phyloP scores from a whole-genome alignment of 2,797 vertebrate species.

The Crossoptilon crossoptilon region DNA sequence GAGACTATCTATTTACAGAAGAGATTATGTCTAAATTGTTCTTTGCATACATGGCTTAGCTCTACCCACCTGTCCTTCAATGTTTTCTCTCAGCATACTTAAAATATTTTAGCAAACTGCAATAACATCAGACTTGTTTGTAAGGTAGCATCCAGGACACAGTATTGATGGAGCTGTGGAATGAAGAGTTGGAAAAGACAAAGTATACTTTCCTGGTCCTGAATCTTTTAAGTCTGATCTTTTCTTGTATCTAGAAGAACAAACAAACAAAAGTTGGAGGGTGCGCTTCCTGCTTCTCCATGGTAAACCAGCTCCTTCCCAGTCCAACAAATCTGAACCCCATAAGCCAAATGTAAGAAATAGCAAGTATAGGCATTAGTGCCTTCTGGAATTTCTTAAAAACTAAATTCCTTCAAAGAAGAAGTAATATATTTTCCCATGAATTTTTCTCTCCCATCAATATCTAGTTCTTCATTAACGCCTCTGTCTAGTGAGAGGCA shows the following conservation, averaged over 20 bases:
- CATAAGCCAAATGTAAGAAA: background rate
- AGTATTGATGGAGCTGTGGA: background rate
- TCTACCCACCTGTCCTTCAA: background rate
- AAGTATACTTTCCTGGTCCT: background rate
- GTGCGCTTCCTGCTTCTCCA: background rate
- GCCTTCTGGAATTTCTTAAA: background rate
- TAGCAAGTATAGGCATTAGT: background rate
- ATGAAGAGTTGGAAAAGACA: background rate
- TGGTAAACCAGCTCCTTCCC: background rate
- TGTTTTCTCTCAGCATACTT: background rate
- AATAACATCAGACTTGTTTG: background rate
- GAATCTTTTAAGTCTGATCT: background rate
- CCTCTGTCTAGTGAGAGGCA: background rate
- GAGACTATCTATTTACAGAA: conserved; percentile 6
- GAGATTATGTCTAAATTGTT: background rate
- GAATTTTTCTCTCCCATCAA: background rate
- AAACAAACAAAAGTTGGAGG: background rate
- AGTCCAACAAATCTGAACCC: background rate
- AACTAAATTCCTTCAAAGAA: background rate
- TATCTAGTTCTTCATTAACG: background rate
- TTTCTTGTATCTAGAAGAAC: background rate
- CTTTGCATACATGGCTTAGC: background rate
- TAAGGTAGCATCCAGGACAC: background rate
- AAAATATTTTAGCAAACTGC: background rate
- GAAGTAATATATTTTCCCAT: background rate